Conservation (phyloP, 2,888 invertebrate species). For the Ctena decussata region DNA sequence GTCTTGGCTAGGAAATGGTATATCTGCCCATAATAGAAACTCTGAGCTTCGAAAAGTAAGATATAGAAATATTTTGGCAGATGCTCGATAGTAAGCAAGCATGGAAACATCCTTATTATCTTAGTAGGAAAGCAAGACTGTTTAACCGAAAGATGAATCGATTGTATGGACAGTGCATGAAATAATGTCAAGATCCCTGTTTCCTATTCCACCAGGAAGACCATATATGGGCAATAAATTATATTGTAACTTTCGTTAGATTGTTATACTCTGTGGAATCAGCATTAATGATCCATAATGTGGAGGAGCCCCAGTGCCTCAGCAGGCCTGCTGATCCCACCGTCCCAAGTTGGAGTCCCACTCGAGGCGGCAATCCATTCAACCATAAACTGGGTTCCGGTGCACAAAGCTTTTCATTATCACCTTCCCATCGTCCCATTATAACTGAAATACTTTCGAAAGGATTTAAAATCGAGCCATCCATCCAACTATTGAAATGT, state of each 20-base stretch:
- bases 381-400: too few species aligned
- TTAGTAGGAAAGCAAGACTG: not conserved
- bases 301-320: too few species aligned
- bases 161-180: not conserved
- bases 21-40: not conserved
- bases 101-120: not conserved
- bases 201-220: not conserved
- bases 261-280: not conserved
- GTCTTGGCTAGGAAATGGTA: not conserved
- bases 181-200: not conserved
- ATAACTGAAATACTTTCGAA: too few species aligned
- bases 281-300: not conserved
- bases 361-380: too few species aligned
- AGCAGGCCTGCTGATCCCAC: too few species aligned
- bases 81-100: not conserved
- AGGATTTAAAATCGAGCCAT: too few species aligned
- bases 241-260: not conserved
- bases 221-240: not conserved
- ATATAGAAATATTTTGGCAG: not conserved
- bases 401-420: too few species aligned
- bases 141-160: not conserved
- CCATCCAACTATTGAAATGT: too few species aligned
- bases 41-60: not conserved
- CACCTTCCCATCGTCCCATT: too few species aligned
- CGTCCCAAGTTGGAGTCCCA: not conserved